These are phyloP conservation scores for Portevinia maculata DNA, from an alignment of 2,888 invertebrate genomes.

Conservation along the genomic window DNA sequence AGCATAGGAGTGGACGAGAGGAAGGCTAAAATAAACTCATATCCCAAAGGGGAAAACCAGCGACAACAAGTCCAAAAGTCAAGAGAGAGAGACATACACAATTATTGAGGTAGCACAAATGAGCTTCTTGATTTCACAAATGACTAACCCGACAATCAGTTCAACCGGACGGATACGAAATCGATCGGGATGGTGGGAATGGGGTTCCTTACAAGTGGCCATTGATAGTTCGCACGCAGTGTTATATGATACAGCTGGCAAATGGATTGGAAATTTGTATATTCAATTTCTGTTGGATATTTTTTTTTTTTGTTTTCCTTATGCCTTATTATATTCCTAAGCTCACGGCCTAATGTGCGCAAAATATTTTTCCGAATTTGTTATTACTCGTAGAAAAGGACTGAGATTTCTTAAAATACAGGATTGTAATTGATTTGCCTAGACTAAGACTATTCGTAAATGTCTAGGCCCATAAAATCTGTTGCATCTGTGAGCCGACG, in stretches of 20 bases:
- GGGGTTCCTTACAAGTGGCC: constrained; percentile 65
- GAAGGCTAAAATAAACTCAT: constrained; percentile 70
- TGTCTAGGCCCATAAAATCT: too few species aligned
- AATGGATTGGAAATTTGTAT: constrained; percentile 69
- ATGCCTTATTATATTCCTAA: too few species aligned
- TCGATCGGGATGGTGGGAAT: constrained; percentile 70
- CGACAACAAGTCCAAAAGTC: constrained; percentile 70
- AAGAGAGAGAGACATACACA: constrained; percentile 50
- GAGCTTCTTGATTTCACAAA: constrained; percentile 74
- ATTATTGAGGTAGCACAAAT: constrained; percentile 72
- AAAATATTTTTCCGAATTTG: too few species aligned
- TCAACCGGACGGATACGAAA: constrained; percentile 69
- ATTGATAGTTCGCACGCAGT: constrained; percentile 72
- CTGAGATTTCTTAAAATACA: too few species aligned
- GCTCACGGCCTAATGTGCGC: too few species aligned
- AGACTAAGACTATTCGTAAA: too few species aligned
- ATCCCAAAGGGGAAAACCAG: constrained; percentile 62
- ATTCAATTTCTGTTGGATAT: constrained; percentile 47
- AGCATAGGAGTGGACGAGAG: neutral
- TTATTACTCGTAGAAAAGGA: too few species aligned
- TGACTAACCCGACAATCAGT: constrained; percentile 62
- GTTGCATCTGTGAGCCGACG: too few species aligned
- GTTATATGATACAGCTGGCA: constrained; percentile 57
- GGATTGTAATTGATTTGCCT: too few species aligned
- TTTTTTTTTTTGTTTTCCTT: neutral